Conservation (phyloP, 2,113 vertebrate species). For the Eublepharis macularius region DNA sequence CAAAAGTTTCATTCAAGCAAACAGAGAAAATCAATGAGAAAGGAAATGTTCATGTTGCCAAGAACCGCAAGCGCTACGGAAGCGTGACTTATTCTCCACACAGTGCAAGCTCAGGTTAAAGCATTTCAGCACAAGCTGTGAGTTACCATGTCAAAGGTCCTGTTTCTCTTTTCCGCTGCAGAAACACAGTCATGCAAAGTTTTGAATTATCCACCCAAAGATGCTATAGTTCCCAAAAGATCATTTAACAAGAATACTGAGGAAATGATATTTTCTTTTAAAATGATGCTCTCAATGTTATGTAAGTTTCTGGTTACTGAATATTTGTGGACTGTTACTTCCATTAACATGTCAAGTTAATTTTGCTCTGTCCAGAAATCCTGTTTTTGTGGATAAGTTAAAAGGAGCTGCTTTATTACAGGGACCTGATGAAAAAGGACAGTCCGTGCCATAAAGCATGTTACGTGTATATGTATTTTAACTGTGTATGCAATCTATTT, state of each 20-base stretch:
- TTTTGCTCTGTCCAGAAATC: not conserved
- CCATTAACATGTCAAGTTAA: slow-evolving; percentile 7
- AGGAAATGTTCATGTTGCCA: not conserved
- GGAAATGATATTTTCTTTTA: not conserved
- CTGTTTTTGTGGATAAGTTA: slow-evolving; percentile 28
- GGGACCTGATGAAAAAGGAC: slow-evolving; percentile 34
- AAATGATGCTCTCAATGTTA: not conserved
- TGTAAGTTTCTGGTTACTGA: not conserved
- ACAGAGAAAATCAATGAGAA: not conserved
- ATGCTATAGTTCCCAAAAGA: not conserved
- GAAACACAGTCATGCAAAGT: not conserved
- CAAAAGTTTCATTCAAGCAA: not conserved
- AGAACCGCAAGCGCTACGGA: not conserved
- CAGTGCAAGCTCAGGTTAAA: not conserved
- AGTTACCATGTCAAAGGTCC: not conserved
- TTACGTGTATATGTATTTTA: no score
- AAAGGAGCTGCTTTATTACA: slow-evolving; percentile 8
- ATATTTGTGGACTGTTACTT: not conserved
- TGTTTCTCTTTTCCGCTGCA: not conserved
- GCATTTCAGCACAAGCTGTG: not conserved
- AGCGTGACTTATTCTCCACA: no score
- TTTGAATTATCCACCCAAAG: not conserved
- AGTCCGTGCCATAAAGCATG: no score
- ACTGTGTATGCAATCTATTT: no score
- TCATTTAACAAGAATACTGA: no score